phyloP scores from a whole-genome alignment of 2,113 vertebrate species.

The Oncorhynchus tshawytscha region DNA sequence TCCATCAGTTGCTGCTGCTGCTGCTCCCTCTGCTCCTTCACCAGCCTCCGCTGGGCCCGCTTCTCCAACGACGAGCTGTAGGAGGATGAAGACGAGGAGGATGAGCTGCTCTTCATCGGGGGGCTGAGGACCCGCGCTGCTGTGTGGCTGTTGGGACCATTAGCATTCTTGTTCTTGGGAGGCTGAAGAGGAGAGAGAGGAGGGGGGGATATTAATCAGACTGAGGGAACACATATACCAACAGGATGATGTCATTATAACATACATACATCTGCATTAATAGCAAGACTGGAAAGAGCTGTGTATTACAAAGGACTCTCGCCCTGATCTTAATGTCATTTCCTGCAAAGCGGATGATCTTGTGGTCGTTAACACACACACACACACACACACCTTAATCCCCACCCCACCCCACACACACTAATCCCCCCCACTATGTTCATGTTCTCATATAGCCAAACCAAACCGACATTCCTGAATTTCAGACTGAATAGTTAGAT shows the following conservation, averaged over 20 bases:
- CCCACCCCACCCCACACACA: too few species aligned
- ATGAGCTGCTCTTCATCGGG: constrained; percentile 84
- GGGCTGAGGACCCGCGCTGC: constrained; percentile 92
- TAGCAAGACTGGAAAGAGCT: neutral
- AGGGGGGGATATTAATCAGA: constrained; percentile 7
- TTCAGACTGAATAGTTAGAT: neutral
- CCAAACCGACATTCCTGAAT: neutral
- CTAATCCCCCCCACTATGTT: neutral
- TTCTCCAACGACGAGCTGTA: constrained; percentile 76
- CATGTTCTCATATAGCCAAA: neutral
- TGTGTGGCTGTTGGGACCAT: constrained; percentile 79
- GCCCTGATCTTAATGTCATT: too few species aligned
- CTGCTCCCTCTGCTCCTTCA: constrained; percentile 73
- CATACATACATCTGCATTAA: neutral
- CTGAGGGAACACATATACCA: neutral
- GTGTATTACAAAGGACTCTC: neutral
- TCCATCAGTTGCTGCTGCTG: constrained; percentile 82
- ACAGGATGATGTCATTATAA: constrained; percentile 1
- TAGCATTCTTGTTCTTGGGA: constrained; percentile 1
- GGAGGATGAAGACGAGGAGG: constrained; percentile 74
- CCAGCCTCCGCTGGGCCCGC: constrained; percentile 82
- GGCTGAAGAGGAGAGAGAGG: constrained; percentile 54
- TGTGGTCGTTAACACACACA: neutral
- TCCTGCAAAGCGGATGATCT: neutral
- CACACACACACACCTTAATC: neutral